phyloP scores from a whole-genome alignment of 2,113 vertebrate genomes.

The Odobenus rosmarus region DNA sequence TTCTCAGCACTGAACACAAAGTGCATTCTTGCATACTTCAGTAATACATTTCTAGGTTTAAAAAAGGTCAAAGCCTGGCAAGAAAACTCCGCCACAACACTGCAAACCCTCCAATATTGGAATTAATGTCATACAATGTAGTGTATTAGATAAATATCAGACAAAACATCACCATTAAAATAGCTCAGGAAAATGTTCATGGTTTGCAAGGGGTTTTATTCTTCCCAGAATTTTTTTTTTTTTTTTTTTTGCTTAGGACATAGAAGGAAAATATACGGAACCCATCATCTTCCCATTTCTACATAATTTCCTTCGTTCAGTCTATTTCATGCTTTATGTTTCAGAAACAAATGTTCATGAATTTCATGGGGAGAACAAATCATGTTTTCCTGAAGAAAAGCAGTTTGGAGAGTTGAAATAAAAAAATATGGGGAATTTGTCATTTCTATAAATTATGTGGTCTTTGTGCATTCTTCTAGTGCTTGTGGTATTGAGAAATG shows the following conservation, averaged over 20 bases:
- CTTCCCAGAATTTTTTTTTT: too few species aligned
- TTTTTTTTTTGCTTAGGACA: background rate
- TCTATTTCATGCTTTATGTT: background rate
- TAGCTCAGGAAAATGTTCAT: background rate
- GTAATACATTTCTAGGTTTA: background rate
- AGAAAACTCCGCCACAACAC: background rate
- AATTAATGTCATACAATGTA: background rate
- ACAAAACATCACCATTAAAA: background rate
- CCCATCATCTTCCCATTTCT: background rate
- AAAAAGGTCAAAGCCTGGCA: background rate
- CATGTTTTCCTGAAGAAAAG: background rate
- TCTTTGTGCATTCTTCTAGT: background rate
- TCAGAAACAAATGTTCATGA: background rate
- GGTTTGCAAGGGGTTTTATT: background rate
- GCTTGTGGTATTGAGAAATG: background rate
- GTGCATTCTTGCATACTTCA: background rate
- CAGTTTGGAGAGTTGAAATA: background rate
- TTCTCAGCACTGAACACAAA: constrained; percentile 28
- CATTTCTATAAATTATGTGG: background rate
- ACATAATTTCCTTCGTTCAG: background rate
- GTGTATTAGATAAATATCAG: background rate
- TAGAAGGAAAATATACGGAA: background rate
- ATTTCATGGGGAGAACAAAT: background rate
- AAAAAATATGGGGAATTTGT: background rate
- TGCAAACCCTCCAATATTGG: background rate